Evolutionary conservation across 2,113 vertebrate genomes (phyloP).

Genomic region (Ahaetulla prasina): DNA sequence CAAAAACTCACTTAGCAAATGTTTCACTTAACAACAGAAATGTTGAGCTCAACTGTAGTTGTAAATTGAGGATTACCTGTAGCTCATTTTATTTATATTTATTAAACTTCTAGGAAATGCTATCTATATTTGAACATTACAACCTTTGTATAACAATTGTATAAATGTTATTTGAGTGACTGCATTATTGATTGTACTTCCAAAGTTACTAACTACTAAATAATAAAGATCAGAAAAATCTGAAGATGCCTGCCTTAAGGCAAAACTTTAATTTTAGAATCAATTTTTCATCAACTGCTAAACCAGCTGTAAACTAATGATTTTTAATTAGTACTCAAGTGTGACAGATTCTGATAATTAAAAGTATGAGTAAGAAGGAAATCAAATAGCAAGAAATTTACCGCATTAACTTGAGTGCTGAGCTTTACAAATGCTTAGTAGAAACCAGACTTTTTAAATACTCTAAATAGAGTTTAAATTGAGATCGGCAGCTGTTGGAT

Average conservation of each 20-base stretch:
- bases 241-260: slow-evolving; percentile 28
- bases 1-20: not conserved
- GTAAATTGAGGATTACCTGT: not conserved
- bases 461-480: not conserved
- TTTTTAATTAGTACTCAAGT: slow-evolving; percentile 28
- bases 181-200: not conserved
- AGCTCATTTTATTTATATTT: not conserved
- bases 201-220: slow-evolving; percentile 1
- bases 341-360: slow-evolving; percentile 25
- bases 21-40: not conserved
- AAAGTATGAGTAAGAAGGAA: slow-evolving; percentile 24
- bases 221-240: slow-evolving; percentile 14
- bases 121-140: not conserved
- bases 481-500: not conserved
- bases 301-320: slow-evolving; percentile 25
- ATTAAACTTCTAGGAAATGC: not conserved
- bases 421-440: slow-evolving; percentile 21
- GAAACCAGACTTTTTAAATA: not conserved
- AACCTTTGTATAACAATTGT: not conserved
- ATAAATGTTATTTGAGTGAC: not conserved
- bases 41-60: not conserved
- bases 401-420: not conserved
- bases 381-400: slow-evolving; percentile 30
- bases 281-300: slow-evolving; percentile 30
- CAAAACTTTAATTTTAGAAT: slow-evolving; percentile 36